These are phyloP conservation scores for Scartelaos histophorus DNA, from an alignment of 2,113 vertebrate species.

Conservation along the genomic window DNA sequence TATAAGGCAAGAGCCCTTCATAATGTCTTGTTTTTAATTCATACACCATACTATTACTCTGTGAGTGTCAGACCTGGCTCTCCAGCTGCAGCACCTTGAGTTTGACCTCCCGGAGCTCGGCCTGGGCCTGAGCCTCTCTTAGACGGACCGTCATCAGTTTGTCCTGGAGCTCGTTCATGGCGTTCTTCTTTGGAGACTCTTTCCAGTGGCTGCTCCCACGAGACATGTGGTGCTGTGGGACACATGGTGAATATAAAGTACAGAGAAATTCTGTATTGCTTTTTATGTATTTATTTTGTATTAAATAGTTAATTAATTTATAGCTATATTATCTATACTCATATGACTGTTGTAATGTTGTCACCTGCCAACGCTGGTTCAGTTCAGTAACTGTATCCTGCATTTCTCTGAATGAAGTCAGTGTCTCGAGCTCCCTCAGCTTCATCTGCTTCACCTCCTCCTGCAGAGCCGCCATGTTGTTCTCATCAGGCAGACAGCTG, in stretches of 20 bases:
- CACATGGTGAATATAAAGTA: background rate
- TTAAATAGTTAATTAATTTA: too few species aligned
- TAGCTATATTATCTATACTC: background rate
- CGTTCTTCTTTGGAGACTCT: slow-evolving; percentile 89
- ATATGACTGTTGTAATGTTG: background rate
- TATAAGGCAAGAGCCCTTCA: slow-evolving; percentile 44
- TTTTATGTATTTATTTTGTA: too few species aligned
- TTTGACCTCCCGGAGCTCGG: slow-evolving; percentile 85
- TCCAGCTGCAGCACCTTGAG: slow-evolving; percentile 87
- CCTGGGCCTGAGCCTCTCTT: slow-evolving; percentile 88
- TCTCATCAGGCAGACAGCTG: slow-evolving; percentile 89
- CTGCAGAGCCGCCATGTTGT: slow-evolving; percentile 85
- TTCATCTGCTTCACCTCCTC: slow-evolving; percentile 90
- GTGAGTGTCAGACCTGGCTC: slow-evolving; percentile 80
- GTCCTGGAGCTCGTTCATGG: slow-evolving; percentile 87
- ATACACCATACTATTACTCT: background rate
- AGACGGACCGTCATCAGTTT: slow-evolving; percentile 87
- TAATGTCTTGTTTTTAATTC: background rate
- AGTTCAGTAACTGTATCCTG: slow-evolving; percentile 88
- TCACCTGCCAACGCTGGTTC: slow-evolving; percentile 93
- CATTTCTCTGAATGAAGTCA: slow-evolving; percentile 84
- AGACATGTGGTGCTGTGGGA: slow-evolving; percentile 81
- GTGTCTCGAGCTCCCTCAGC: slow-evolving; percentile 84
- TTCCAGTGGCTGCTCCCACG: slow-evolving; percentile 84
- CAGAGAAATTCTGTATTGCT: too few species aligned